phyloP scores from a whole-genome alignment of 2,888 invertebrate genomes.

The Helicoverpa assulta region DNA sequence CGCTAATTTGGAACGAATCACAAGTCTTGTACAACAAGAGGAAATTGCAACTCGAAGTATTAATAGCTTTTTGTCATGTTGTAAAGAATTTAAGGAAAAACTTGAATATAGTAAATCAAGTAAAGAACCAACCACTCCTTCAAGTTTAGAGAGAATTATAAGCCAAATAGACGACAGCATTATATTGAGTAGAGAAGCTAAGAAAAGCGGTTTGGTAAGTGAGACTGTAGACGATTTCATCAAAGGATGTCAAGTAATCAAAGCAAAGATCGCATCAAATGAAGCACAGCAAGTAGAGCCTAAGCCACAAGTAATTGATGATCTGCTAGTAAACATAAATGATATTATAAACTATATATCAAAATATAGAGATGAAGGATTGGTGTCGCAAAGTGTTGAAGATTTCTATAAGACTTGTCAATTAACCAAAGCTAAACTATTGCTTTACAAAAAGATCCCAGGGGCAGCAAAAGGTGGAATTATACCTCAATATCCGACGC shows the following conservation, averaged over 20 bases:
- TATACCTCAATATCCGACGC: background rate
- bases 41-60: slow-evolving; percentile 57
- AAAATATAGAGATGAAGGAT: slow-evolving; percentile 62
- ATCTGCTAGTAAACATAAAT: slow-evolving; percentile 63
- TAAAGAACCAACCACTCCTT: slow-evolving; percentile 3
- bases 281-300: slow-evolving; percentile 4
- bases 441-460: slow-evolving; percentile 25
- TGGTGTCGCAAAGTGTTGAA: slow-evolving; percentile 60
- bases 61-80: slow-evolving; percentile 63
- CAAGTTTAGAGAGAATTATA: slow-evolving; percentile 50
- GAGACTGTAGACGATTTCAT: slow-evolving; percentile 68
- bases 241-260: slow-evolving; percentile 67
- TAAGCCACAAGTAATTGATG: slow-evolving; percentile 48
- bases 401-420: slow-evolving; percentile 64
- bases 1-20: slow-evolving; percentile 58
- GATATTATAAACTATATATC: slow-evolving; percentile 63
- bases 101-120: slow-evolving; percentile 52
- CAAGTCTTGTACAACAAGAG: slow-evolving; percentile 50
- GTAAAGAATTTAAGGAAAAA: slow-evolving; percentile 66
- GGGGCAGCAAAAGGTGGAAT: background rate
- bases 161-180: slow-evolving; percentile 65
- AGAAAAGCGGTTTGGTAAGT: slow-evolving; percentile 62
- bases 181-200: slow-evolving; percentile 62
- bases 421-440: slow-evolving; percentile 60
- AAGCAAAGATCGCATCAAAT: slow-evolving; percentile 48